Evolutionary conservation across 35 echinoderm and acorn worm species (phyloP).

Genomic region (Ophioderma brevispina): DNA sequence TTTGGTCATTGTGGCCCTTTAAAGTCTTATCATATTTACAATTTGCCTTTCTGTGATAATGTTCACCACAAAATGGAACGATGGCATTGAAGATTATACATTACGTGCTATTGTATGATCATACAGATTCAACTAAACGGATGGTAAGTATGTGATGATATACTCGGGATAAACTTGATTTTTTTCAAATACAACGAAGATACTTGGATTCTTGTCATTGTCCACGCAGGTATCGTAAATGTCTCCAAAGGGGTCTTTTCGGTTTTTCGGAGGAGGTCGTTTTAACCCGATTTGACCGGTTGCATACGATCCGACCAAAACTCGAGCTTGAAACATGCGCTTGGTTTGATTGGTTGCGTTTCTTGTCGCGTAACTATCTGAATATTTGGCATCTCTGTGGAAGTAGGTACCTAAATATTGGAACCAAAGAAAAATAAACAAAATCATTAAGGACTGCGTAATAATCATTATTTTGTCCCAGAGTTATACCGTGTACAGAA

Average conservation of each 20-base stretch:
- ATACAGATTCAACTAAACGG: too few species aligned
- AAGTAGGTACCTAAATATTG: not conserved
- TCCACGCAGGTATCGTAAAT: not conserved
- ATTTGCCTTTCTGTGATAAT: too few species aligned
- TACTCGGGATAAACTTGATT: not conserved
- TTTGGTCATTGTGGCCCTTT: too few species aligned
- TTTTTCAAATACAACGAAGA: not conserved
- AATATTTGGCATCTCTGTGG: not conserved
- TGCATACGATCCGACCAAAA: not conserved
- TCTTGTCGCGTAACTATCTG: not conserved
- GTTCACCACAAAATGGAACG: too few species aligned
- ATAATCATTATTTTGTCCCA: too few species aligned
- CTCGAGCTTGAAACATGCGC: not conserved
- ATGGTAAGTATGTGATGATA: not conserved
- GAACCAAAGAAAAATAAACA: too few species aligned
- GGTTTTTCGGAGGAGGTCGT: not conserved
- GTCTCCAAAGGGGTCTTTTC: not conserved
- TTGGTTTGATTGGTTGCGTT: not conserved
- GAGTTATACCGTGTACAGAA: too few species aligned
- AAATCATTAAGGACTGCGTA: too few species aligned
- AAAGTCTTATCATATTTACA: too few species aligned
- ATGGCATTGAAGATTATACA: too few species aligned
- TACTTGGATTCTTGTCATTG: not conserved
- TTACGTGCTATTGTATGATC: too few species aligned
- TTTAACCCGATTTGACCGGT: not conserved